Percentiles rank a stretch among this genome's conserved stretches.
These are phyloP conservation scores for Fabriciana adippe DNA, from an alignment of 2,888 invertebrate genomes.

Conservation along the genomic window DNA sequence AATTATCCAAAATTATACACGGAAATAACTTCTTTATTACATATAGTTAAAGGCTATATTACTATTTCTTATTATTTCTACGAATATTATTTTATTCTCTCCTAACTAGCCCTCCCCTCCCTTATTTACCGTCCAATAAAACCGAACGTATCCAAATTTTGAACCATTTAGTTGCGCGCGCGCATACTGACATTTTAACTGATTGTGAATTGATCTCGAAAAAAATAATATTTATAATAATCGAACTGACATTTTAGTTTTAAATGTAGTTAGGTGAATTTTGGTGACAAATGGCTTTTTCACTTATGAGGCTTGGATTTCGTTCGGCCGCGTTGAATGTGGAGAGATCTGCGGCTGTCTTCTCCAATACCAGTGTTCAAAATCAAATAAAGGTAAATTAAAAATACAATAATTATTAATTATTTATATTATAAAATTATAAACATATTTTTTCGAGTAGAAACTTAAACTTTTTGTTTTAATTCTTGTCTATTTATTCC, in stretches of 20 bases:
- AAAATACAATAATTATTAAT: not conserved
- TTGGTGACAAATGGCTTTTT: slow-evolving; percentile 68
- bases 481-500: too few species aligned
- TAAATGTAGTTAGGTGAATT: slow-evolving; percentile 34
- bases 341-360: slow-evolving; percentile 63
- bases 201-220: not conserved
- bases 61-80: slow-evolving; percentile 17
- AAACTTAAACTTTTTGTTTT: too few species aligned
- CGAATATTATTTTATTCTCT: slow-evolving; percentile 38
- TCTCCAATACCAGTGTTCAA: slow-evolving; percentile 52
- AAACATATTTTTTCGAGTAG: too few species aligned
- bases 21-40: slow-evolving; percentile 13
- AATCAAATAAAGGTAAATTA: slow-evolving; percentile 63
- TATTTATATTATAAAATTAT: too few species aligned
- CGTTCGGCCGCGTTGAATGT: slow-evolving; percentile 59
- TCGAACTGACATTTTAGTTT: slow-evolving; percentile 29
- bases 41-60: slow-evolving; percentile 13
- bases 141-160: slow-evolving; percentile 56
- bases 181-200: not conserved
- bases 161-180: slow-evolving; percentile 53
- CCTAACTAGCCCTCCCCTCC: slow-evolving; percentile 53
- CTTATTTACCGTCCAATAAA: slow-evolving; percentile 57
- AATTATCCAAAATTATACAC: slow-evolving; percentile 10
- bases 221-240: too few species aligned
- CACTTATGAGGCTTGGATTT: slow-evolving; percentile 69